phyloP scores from a whole-genome alignment of 2,113 vertebrate genomes.

The Mesitornis unicolor region DNA sequence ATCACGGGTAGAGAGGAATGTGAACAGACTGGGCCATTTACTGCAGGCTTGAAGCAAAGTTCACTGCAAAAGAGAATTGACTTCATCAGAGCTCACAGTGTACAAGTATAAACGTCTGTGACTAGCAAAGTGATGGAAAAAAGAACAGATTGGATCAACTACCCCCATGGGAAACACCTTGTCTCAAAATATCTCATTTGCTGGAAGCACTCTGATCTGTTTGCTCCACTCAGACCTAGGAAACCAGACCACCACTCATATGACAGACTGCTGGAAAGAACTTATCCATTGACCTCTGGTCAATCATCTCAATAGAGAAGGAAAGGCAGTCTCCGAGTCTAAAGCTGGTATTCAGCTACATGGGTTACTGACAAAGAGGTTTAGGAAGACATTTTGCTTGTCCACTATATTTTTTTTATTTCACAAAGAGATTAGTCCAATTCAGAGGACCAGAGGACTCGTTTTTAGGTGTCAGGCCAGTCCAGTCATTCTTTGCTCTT shows the following conservation, averaged over 20 bases:
- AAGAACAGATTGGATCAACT: not conserved
- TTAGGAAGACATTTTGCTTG: not conserved
- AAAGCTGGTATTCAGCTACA: not conserved
- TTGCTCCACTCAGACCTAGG: not conserved
- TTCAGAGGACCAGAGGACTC: not conserved
- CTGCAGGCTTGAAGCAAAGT: not conserved
- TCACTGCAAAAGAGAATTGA: not conserved
- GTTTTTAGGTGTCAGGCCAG: not conserved
- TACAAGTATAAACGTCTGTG: not conserved
- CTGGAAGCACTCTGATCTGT: not conserved
- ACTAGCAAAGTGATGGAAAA: not conserved
- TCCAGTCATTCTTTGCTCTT: not conserved
- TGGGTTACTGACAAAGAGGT: not conserved
- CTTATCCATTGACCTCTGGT: not conserved
- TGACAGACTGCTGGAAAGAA: not conserved
- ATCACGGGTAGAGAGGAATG: not conserved
- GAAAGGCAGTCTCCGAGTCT: not conserved
- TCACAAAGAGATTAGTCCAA: not conserved
- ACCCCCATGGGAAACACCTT: not conserved
- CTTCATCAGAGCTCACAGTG: not conserved
- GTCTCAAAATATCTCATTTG: not conserved
- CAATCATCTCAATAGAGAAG: not conserved
- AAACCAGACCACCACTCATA: not conserved
- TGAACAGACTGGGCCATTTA: not conserved
- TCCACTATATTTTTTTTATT: accelerated